phyloP scores from a whole-genome alignment of 53 echinoderm and acorn worm genomes.

The Crossaster papposus region DNA sequence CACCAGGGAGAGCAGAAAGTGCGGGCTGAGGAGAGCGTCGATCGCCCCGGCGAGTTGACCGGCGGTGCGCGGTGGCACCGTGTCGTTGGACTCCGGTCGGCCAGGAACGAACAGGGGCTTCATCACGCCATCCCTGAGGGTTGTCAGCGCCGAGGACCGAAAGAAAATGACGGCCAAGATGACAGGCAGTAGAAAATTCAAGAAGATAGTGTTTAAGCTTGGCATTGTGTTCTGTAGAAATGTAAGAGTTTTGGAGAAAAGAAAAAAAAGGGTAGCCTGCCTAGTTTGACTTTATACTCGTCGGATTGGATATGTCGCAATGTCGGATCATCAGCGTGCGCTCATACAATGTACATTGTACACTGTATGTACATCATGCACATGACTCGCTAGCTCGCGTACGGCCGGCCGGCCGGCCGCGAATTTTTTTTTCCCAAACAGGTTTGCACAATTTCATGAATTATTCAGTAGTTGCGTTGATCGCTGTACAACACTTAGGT shows the following conservation, averaged over 20 bases:
- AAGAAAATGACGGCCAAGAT: conserved; percentile 52
- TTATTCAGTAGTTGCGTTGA: no score
- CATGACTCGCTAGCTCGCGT: no score
- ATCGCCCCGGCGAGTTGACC: conserved; percentile 18
- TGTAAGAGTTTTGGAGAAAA: not conserved
- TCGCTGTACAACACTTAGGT: no score
- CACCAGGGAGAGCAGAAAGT: conserved; percentile 33
- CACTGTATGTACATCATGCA: no score
- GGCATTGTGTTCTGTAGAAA: conserved; percentile 8
- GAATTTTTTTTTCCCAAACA: no score
- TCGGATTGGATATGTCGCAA: no score
- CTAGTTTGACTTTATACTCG: not conserved
- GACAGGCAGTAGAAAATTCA: conserved; percentile 41
- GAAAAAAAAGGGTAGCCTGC: not conserved
- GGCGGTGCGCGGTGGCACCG: not conserved
- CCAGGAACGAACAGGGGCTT: conserved; percentile 9
- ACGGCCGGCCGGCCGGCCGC: no score
- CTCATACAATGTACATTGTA: no score
- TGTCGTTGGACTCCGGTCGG: not conserved
- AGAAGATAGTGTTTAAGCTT: not conserved
- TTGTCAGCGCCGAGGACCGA: conserved; percentile 48
- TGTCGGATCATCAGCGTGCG: no score
- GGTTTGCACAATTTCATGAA: no score
- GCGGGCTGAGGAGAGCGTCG: conserved; percentile 25
- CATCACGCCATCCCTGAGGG: conserved; percentile 40